Conservation (phyloP, 2,797 vertebrate genomes). For the Xerus rutilus region DNA sequence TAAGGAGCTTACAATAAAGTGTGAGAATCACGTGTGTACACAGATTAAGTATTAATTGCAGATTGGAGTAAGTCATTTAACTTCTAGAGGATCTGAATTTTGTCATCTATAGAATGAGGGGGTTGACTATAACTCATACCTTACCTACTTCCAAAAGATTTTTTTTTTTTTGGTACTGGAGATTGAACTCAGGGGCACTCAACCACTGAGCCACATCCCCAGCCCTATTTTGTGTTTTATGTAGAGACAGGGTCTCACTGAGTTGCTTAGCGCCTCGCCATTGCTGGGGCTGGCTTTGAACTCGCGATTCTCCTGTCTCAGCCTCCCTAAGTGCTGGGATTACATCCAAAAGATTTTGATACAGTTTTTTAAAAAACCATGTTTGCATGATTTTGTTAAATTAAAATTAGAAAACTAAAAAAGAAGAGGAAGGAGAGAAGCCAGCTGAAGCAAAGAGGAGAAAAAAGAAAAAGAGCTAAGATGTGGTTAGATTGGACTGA, state of each 20-base stretch:
- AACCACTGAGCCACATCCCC: too few species aligned
- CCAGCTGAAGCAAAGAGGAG: background rate
- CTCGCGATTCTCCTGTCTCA: too few species aligned
- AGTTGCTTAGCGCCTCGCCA: too few species aligned
- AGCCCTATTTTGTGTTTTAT: too few species aligned
- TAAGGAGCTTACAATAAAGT: background rate
- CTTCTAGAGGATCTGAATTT: background rate
- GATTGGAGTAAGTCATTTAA: background rate
- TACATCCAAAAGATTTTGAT: conserved; percentile 53
- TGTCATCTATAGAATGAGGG: background rate
- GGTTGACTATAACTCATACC: background rate
- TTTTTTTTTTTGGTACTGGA: background rate
- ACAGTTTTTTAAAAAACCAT: background rate
- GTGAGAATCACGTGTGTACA: background rate
- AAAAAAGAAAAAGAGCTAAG: background rate
- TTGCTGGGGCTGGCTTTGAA: too few species aligned
- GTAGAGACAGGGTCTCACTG: too few species aligned
- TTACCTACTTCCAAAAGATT: background rate
- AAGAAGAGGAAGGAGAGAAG: conserved; percentile 18
- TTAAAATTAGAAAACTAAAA: conserved; percentile 33
- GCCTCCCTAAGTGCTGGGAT: too few species aligned
- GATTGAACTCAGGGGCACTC: too few species aligned
- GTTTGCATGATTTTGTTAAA: conserved; percentile 25
- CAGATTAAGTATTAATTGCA: background rate
- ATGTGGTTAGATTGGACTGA: background rate